These are phyloP conservation scores for Papilio xuthus DNA, from an alignment of 1,140 invertebrate genomes.

Conservation along the genomic window DNA sequence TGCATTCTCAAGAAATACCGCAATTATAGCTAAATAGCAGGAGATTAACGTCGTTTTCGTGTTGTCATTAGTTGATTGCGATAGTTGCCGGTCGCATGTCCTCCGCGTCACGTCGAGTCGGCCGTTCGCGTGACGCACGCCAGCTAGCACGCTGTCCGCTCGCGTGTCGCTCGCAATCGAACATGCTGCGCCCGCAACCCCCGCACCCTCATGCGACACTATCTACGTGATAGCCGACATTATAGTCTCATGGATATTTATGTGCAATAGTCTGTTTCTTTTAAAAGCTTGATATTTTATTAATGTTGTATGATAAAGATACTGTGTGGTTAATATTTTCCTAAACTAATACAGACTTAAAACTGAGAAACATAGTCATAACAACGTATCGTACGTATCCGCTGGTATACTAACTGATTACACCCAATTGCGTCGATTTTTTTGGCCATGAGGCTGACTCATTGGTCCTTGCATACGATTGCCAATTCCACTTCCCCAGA, in stretches of 20 bases:
- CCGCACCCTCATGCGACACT: neutral
- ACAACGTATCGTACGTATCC: neutral
- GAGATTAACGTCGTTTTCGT: neutral
- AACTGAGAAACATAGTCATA: neutral
- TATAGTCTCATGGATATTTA: neutral
- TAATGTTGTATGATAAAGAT: neutral
- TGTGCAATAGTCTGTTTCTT: neutral
- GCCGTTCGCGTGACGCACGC: neutral
- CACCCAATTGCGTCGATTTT: neutral
- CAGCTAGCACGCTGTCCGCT: neutral
- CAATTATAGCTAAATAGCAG: conserved; percentile 10
- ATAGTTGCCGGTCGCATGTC: neutral
- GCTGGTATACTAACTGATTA: neutral
- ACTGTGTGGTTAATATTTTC: no score
- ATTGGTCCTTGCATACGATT: neutral
- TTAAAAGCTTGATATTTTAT: no score
- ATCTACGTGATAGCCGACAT: neutral
- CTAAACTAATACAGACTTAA: neutral
- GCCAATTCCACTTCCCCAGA: conserved; percentile 1
- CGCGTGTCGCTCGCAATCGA: conserved; percentile 16
- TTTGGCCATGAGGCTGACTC: neutral
- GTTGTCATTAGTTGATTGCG: conserved; percentile 3
- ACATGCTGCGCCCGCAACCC: neutral
- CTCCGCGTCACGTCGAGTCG: neutral
- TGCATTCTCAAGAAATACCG: neutral